phyloP scores from a whole-genome alignment of 2,888 invertebrate genomes.

The Eutolmus rufibarbis region DNA sequence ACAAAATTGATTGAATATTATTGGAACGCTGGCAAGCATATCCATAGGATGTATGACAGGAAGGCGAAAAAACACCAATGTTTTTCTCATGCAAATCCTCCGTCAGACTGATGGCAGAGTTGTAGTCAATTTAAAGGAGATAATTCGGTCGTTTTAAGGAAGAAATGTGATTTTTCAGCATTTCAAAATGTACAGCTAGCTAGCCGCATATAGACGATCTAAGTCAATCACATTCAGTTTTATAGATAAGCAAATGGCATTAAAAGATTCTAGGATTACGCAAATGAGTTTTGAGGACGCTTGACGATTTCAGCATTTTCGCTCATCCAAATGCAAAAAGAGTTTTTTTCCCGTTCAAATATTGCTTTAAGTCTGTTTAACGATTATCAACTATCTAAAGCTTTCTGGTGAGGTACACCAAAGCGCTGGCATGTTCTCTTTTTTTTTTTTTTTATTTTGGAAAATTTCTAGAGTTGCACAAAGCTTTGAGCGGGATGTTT shows the following conservation, averaged over 20 bases:
- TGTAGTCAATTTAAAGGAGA: neutral
- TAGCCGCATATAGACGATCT: neutral
- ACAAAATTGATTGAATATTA: constrained; percentile 27
- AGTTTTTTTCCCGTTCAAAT: neutral
- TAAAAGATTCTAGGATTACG: neutral
- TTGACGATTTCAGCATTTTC: neutral
- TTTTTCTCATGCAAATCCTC: neutral
- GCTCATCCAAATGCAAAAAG: neutral
- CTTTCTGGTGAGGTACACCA: neutral
- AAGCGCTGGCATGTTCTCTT: neutral
- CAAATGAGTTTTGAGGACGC: neutral
- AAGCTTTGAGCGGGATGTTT: neutral
- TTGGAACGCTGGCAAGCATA: neutral
- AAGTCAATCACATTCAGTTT: neutral
- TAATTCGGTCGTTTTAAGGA: neutral
- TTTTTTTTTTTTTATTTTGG: neutral
- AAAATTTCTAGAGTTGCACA: neutral
- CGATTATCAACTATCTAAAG: neutral
- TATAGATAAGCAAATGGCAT: neutral
- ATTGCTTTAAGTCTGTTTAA: neutral
- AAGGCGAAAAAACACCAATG: neutral
- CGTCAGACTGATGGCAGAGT: neutral
- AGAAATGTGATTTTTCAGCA: neutral
- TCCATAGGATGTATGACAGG: neutral
- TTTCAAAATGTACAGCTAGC: neutral